Evolutionary conservation across 1,140 invertebrate species (phyloP).

Genomic region (Bombus breviceps): DNA sequence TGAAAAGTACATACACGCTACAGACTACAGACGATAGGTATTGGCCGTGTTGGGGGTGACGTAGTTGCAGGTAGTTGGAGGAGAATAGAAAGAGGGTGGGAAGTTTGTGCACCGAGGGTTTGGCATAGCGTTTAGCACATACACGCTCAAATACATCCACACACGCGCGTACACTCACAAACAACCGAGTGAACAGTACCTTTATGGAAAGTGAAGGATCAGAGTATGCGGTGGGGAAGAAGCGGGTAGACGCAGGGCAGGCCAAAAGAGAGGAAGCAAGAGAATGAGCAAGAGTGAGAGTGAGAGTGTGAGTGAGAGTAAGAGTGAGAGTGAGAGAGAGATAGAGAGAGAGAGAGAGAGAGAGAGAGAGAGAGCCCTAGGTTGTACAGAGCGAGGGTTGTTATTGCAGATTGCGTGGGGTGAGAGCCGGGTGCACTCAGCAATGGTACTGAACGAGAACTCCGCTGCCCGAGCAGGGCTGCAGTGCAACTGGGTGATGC

Average conservation of each 20-base stretch:
- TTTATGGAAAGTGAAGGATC: slow-evolving; percentile 64
- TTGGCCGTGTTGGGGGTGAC: slow-evolving; percentile 40
- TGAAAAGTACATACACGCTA: slow-evolving; percentile 50
- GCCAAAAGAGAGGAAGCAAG: slow-evolving; percentile 29
- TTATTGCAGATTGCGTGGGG: slow-evolving; percentile 77
- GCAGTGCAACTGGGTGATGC: slow-evolving; percentile 61
- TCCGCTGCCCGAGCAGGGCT: slow-evolving; percentile 44
- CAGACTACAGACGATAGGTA: slow-evolving; percentile 48
- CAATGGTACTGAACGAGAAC: slow-evolving; percentile 62
- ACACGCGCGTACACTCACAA: too few species aligned
- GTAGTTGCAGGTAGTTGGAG: slow-evolving; percentile 55
- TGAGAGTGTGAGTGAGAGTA: neutral
- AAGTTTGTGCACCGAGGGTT: slow-evolving; percentile 50
- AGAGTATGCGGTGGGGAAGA: slow-evolving; percentile 30
- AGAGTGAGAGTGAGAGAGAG: neutral
- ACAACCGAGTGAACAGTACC: slow-evolving; percentile 55
- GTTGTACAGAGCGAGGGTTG: slow-evolving; percentile 72
- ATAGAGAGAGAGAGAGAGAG: slow-evolving; percentile 9
- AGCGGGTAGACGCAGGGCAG: slow-evolving; percentile 9
- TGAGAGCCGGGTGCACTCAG: slow-evolving; percentile 72
- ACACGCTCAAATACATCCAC: neutral
- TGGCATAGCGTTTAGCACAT: slow-evolving; percentile 64
- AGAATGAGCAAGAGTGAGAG: slow-evolving; percentile 36
- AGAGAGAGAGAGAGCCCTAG: slow-evolving; percentile 14
- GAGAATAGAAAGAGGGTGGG: slow-evolving; percentile 56